Base-by-base conservation (phyloP, 2,113 vertebrate species). In the Leucosticte australis region DNA sequence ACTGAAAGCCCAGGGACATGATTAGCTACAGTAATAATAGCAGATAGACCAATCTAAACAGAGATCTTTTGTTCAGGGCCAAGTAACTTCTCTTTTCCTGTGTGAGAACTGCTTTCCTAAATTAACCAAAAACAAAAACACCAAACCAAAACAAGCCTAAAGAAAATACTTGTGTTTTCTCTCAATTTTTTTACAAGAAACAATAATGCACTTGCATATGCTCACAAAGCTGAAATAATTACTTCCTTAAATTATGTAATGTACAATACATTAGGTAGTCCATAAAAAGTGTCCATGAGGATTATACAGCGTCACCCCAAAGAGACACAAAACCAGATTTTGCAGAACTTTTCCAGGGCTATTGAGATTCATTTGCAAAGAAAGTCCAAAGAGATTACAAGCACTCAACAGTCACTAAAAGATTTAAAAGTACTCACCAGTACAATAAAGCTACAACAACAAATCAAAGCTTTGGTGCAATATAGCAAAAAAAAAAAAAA, bases 371-470 rank as follows among this genome's bases (percentile, higher is more conserved):
- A 46, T 26, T n/a, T 74, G 11, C 42, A 90, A 42, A 70, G 23
- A 62, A 52, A 73, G 60, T 56, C 46, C 35, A 23, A 75, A 60
- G 15, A 59, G 21, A 47, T 22, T 0, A 35, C 8, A 78, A 70
- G 2, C 6, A 26, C 31, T 75, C 6, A 23, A 33, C 0, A 0
- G 8, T 41, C 18, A 60, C 46, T 20, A 76, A 82, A 75, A 63
- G 27, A 81, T 47, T 68, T 52, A 1, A 44, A 86, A 87, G 18
- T 53, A 91, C 28, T 89, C 62, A 64, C n/a, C 44, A 65, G 4
- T 46, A 15, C 15, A 78, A 5, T 47, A 53, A 71, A 71, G 56
- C 7, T 41, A 4, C 24, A 71, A n/a, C 16, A 84, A 78, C 17
- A 78, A 44, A 75, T 1, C 42, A 5, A 87, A 78, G 19, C 12